A percentile compares a stretch with the other conserved stretches of the same genome.
Evolutionary conservation across 2,797 vertebrate genomes (phyloP).

Genomic region (Clarias fuscus): DNA sequence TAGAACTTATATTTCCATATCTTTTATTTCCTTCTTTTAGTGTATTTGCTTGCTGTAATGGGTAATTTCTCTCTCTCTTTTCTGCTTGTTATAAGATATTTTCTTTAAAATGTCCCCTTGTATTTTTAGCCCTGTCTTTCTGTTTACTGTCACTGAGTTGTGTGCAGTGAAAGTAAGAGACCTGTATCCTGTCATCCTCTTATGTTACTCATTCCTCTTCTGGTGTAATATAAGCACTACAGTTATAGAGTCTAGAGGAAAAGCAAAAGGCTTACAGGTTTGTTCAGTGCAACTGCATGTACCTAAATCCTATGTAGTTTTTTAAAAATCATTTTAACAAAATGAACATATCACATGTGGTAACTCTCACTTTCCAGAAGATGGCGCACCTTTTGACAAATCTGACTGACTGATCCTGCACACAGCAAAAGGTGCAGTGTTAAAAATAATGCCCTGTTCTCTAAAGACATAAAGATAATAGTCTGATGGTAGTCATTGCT

Average conservation of each 20-base stretch:
- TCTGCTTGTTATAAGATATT: not conserved
- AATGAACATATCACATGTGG: not conserved
- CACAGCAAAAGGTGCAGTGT: not conserved
- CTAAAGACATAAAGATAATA: not conserved
- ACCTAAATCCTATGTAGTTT: not conserved
- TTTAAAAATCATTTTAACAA: not conserved
- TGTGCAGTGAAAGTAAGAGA: not conserved
- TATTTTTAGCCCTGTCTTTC: not conserved
- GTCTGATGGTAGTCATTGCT: not conserved
- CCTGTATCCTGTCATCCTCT: not conserved
- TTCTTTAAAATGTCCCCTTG: not conserved
- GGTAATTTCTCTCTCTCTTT: not conserved
- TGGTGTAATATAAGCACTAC: not conserved
- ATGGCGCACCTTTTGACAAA: conserved; percentile 23
- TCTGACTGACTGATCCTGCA: not conserved
- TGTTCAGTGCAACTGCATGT: not conserved
- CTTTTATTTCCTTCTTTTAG: not conserved
- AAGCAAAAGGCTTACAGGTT: not conserved
- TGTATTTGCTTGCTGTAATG: not conserved
- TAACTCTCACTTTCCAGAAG: conserved; percentile 20
- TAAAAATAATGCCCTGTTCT: not conserved
- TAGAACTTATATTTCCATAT: too few relatives aligned
- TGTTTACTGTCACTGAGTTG: conserved; percentile 1
- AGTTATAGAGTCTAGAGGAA: not conserved
- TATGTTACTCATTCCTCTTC: not conserved